phyloP scores from a whole-genome alignment of 2,888 invertebrate species.

The Eulithis prunata region DNA sequence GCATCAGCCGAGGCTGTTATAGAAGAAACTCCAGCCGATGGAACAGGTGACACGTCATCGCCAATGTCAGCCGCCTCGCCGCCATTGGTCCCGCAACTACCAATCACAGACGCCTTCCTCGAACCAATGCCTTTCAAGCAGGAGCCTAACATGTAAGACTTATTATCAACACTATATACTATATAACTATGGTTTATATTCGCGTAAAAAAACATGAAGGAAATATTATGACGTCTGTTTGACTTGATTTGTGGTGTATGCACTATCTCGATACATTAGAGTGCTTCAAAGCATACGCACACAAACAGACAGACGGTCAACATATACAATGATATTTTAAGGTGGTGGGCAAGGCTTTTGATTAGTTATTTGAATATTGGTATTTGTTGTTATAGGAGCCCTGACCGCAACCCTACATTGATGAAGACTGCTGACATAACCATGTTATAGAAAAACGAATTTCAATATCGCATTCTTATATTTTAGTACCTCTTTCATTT shows the following conservation, averaged over 20 bases:
- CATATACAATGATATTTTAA: no score
- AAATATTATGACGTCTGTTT: no score
- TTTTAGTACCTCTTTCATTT: neutral
- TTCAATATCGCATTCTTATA: slow-evolving; percentile 2
- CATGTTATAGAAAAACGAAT: slow-evolving; percentile 57
- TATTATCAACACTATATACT: slow-evolving; percentile 7
- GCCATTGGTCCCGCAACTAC: slow-evolving; percentile 59
- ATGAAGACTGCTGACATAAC: slow-evolving; percentile 69
- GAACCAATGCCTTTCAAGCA: slow-evolving; percentile 74
- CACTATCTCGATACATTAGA: no score
- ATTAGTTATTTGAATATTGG: slow-evolving; percentile 21
- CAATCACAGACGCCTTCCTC: slow-evolving; percentile 55
- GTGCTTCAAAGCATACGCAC: no score
- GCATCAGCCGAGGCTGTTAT: slow-evolving; percentile 68
- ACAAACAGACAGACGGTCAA: no score
- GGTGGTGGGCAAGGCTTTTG: neutral
- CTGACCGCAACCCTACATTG: slow-evolving; percentile 64
- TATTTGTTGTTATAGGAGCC: slow-evolving; percentile 63
- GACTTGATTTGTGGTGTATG: no score
- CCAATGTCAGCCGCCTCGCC: slow-evolving; percentile 54
- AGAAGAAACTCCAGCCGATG: slow-evolving; percentile 49
- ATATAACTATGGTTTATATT: neutral
- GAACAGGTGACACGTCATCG: slow-evolving; percentile 33
- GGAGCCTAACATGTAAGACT: slow-evolving; percentile 73
- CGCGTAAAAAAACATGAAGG: neutral